Evolutionary conservation across 2,113 vertebrate species (phyloP).

Genomic region (Mustelus asterias): DNA sequence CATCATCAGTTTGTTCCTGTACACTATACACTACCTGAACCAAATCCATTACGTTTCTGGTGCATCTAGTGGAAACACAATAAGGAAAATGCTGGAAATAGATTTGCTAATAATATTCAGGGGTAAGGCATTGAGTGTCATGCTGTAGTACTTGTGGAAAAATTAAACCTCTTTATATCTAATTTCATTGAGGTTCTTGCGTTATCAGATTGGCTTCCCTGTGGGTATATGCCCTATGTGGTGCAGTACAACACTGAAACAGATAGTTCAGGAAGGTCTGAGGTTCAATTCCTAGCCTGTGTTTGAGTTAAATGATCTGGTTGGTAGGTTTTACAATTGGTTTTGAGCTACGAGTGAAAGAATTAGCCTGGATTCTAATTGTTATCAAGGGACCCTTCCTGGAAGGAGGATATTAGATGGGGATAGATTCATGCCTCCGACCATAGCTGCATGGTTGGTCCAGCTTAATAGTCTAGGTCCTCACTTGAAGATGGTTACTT

Average conservation of each 20-base stretch:
- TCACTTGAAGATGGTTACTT: neutral
- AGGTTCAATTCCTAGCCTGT: neutral
- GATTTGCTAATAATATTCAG: neutral
- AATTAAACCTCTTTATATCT: neutral
- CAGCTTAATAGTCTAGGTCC: neutral
- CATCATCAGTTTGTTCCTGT: neutral
- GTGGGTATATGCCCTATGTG: neutral
- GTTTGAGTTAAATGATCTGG: neutral
- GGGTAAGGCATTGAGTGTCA: neutral
- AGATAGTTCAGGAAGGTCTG: neutral
- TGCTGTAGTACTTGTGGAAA: neutral
- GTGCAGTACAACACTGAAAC: neutral
- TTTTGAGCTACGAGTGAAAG: neutral
- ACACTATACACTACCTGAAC: neutral
- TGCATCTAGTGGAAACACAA: neutral
- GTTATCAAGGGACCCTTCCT: neutral
- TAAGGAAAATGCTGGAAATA: neutral
- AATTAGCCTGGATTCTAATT: neutral
- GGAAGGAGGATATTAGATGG: neutral
- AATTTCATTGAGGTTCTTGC: neutral
- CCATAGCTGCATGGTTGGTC: neutral
- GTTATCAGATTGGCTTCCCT: neutral
- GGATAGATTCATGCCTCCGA: neutral
- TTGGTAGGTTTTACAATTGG: neutral
- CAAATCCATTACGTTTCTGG: neutral